Base-by-base conservation (phyloP, 2,888 invertebrate genomes). In the Orchestes rusci region DNA sequence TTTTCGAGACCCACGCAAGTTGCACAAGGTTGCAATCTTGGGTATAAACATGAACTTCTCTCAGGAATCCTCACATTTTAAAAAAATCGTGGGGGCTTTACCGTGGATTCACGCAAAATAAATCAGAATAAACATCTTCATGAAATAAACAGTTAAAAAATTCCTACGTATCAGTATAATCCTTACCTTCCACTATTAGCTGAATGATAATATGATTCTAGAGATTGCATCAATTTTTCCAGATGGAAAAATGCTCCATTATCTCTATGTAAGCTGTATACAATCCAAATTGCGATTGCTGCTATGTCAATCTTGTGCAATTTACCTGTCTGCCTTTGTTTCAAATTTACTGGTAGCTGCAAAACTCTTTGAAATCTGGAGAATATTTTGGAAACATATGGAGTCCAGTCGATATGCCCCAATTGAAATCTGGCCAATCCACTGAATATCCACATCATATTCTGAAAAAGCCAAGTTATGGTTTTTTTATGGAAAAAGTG, bases 161-260 rank as follows among this genome's bases (percentile, higher is more conserved):
- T n/a, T n/a, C n/a, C n/a, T n/a, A n/a, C n/a, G n/a, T n/a, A 39
- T 7, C 2, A 28, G 17, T 41, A 23, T 27, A 30, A 39, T 20
- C 10, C 3, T 15, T 59, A 66, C 66, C 63, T 66, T 17, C 93
- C 94, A 27, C 73, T 68, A 66, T 95, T 95, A 1, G 92, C 92
- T 39, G 90, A 89, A 69, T 95, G 88, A 57, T 85, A 80, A 68
- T 90, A 94, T 3, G 89, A 85, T 64, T 90, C 88, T 3, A 92
- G 71, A 0, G 86, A 82, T 53, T 80, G 82, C 60, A 94, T 77
- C 60, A 94, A 81, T 56, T 84, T 82, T 43, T 80, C 78, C 39
- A 95, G 70, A 58, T 90, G 82, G 37, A 75, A 75, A 61, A 87
- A 77, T 1, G 80, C 77, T 37, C 73, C 70, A 33, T 80, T 81